Evolutionary conservation across 2,797 vertebrate genomes (phyloP), one percentile per base, ranked within the genome.

Genomic region (Lemur catta): DNA sequence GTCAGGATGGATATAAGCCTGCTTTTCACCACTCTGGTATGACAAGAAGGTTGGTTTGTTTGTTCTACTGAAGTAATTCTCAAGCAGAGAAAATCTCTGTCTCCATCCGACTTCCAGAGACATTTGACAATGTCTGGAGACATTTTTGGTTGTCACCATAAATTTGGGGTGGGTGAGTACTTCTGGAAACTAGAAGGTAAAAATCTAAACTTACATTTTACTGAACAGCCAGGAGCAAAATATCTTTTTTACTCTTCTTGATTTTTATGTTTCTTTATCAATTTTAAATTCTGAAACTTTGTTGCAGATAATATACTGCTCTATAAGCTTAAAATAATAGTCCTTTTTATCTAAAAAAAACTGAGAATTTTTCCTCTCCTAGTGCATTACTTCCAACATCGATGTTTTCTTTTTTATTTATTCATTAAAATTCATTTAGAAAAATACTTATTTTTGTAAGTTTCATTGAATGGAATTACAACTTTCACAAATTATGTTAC

Each of bases 381-480:
- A 79, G 2, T 91, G 20, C 80, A 55, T 78, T 89, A 67, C 6
- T 41, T 94, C 33, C 6, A 84, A 61, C 24, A 67, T 88, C 28
- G 13, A 89, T 46, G 22, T 57, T 43, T n/a, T 17, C 12, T 72
- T 72, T 14, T 52, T 28, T 52, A 80, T 84, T 43, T 48, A 41
- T 7, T 93, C 7, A 59, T 10, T 90, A 79, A 95, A 76, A 50
- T 35, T 80, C 7, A 17, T 4, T 74, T 92, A 87, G 59, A 33
- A 91, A 95, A 93, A 67, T 78, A 65, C 30, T 91, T 35, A 30
- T 61, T 91, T 95, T 85, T 74, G 2, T 79, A 79, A 94, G 88
- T 91, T 93, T 78, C 12, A 69, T 55, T 82, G 4, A 41, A 9
- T 80, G 38, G 35, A 96, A 89, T 59, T 63, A 76, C 12, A 92